These are phyloP conservation scores for Tribolium castaneum DNA, from an alignment of 1,140 invertebrate species.

Conservation along the genomic window DNA sequence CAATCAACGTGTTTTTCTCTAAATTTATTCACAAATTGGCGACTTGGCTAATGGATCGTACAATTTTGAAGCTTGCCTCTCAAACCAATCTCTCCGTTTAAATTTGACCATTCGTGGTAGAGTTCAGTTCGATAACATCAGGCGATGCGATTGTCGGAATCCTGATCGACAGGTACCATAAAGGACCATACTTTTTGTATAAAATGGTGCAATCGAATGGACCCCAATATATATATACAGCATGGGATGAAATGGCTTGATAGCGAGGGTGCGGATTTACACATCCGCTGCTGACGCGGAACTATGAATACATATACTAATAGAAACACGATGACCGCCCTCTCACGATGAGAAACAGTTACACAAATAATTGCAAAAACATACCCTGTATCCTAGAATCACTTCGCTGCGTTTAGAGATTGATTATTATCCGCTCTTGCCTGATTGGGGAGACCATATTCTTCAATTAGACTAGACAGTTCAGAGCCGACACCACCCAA, in stretches of 20 bases:
- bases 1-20: constrained; percentile 19
- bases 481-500: constrained; percentile 9
- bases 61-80: constrained; percentile 14
- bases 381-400: constrained; percentile 79
- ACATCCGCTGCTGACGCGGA: constrained; percentile 46
- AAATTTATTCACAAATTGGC: constrained; percentile 16
- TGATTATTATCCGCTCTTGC: constrained; percentile 60
- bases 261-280: constrained; percentile 42
- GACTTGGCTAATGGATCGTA: constrained; percentile 24
- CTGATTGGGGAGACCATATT: constrained; percentile 58
- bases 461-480: constrained; percentile 46
- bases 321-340: constrained; percentile 59
- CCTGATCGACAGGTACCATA: constrained; percentile 54
- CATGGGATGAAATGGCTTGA: constrained; percentile 51
- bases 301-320: constrained; percentile 48
- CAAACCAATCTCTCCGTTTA: constrained; percentile 3
- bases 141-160: constrained; percentile 33
- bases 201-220: constrained; percentile 58
- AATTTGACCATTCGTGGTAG: background rate
- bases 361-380: constrained; percentile 78
- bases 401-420: constrained; percentile 70
- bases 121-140: constrained; percentile 4
- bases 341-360: constrained; percentile 70
- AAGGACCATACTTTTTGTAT: constrained; percentile 56
- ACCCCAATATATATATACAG: constrained; percentile 60